These are phyloP conservation scores for Esox niger DNA, from an alignment of 2,113 vertebrate genomes.

Conservation along the genomic window DNA sequence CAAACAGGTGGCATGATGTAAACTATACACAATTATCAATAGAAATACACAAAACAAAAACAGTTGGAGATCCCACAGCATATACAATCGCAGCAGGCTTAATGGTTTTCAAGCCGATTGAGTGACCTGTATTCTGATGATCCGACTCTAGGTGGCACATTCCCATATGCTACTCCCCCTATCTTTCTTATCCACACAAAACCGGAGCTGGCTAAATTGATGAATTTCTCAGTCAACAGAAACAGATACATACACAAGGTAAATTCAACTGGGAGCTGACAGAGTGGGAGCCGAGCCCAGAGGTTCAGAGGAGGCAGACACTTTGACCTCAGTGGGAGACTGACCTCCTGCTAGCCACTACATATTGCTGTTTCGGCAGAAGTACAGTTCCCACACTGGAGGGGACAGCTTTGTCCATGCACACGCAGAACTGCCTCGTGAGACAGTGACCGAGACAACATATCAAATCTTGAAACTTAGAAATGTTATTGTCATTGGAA, in stretches of 20 bases:
- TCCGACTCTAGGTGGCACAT: slow-evolving; percentile 58
- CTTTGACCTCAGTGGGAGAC: background rate
- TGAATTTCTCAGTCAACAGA: background rate
- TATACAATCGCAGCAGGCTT: slow-evolving; percentile 43
- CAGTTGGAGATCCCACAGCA: background rate
- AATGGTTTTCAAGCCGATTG: slow-evolving; percentile 36
- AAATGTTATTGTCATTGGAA: too few species aligned
- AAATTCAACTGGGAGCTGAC: background rate
- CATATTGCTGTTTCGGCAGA: background rate
- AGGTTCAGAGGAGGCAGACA: slow-evolving; percentile 13
- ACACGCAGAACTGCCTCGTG: too few species aligned
- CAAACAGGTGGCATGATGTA: background rate
- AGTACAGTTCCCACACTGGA: slow-evolving; percentile 47
- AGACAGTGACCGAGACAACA: too few species aligned
- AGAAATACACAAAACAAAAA: background rate
- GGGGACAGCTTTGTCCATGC: slow-evolving; percentile 49
- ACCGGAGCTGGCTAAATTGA: slow-evolving; percentile 33
- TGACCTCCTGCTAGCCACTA: background rate
- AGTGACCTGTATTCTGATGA: slow-evolving; percentile 42
- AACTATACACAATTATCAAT: too few species aligned
- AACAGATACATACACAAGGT: background rate
- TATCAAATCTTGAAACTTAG: too few species aligned
- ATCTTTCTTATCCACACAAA: slow-evolving; percentile 4
- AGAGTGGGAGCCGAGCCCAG: slow-evolving; percentile 34
- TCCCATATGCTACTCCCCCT: slow-evolving; percentile 9